Evolutionary conservation across 2,113 vertebrate genomes (phyloP).

Genomic region (Cebidichthys violaceus): DNA sequence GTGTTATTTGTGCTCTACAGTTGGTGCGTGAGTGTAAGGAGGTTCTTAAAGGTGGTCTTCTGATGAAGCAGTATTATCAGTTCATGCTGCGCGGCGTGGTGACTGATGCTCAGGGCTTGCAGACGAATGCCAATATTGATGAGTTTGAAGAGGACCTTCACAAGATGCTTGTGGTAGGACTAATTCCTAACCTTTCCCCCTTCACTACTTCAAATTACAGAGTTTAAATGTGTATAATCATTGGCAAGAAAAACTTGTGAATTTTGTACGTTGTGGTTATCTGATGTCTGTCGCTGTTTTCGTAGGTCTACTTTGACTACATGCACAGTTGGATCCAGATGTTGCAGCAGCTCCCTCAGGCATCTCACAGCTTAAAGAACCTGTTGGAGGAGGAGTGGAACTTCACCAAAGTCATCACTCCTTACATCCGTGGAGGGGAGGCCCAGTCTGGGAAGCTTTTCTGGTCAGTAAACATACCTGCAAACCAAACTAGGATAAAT

Average conservation of each 20-base stretch:
- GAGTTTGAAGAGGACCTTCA: slow-evolving; percentile 98
- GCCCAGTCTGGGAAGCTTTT: slow-evolving; percentile 98
- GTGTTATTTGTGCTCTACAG: slow-evolving; percentile 79
- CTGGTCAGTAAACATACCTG: slow-evolving; percentile 83
- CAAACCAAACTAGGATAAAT: not conserved
- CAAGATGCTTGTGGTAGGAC: slow-evolving; percentile 95
- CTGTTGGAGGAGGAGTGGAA: slow-evolving; percentile 98
- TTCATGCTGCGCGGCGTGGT: slow-evolving; percentile 93
- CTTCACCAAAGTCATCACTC: slow-evolving; percentile 99
- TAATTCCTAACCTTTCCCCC: not conserved
- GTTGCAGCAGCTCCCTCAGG: slow-evolving; percentile 98
- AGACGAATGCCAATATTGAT: slow-evolving; percentile 93
- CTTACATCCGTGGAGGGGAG: slow-evolving; percentile 96
- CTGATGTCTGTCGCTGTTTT: slow-evolving; percentile 9
- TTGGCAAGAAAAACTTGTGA: not conserved
- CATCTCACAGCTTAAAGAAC: slow-evolving; percentile 98
- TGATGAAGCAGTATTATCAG: slow-evolving; percentile 99
- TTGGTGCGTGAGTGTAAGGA: slow-evolving; percentile 98
- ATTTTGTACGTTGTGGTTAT: not conserved
- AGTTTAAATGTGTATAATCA: not conserved
- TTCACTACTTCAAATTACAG: not conserved
- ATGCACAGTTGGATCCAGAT: slow-evolving; percentile 99
- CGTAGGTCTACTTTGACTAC: slow-evolving; percentile 98
- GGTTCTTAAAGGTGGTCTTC: slow-evolving; percentile 95
- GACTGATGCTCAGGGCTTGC: slow-evolving; percentile 84